Base-by-base conservation (phyloP, 30 jellyfish, hydroid and myxozoan species). In the Catostylus mosaicus region DNA sequence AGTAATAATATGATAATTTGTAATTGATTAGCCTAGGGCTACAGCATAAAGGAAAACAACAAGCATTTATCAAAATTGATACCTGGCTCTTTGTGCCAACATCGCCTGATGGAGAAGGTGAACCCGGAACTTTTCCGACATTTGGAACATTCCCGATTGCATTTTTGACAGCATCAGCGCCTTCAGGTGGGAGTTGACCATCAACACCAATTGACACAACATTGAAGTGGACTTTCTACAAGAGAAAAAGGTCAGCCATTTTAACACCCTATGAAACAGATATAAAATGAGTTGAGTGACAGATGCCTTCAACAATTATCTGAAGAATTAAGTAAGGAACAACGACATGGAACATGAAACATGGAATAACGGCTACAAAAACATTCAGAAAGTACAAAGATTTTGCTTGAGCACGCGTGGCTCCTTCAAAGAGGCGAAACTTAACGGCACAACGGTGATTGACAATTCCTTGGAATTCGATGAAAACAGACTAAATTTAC, bases 181-280 rank as follows among this genome's bases (percentile, higher is more conserved):
- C 73, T 23, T 93, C 99, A 16, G 97, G 91, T 20, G 99, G 97
- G 19, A 93, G 96, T 65, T 71, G 50, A 1, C 99, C 99, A 73
- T 97, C 94, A 3, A 97, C 89, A 4, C 97, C 93, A 19, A 93
- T 97, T 12, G 99, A 75, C 34, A 85, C 97, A 16, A 93, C 96
- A 45, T 87, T 93, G 77, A 93, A 93, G 67, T 93, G 97, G 7
- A 85, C 86, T 88, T 93, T 93, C 99, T 93, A 61, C 33, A 73
- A 24, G 24, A 40, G 33, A 65, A 45, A 47, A 18, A 6, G 72
- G n/a, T n/a, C n/a, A n/a, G n/a, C n/a, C n/a, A n/a, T n/a, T n/a
- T n/a, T n/a, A 16, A 67, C 18, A 67, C 16, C 19, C 8, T 16
- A 35, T 7, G 32, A 43, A 2, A 46, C 19, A 43, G 22, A 1